Conservation (phyloP, 2,797 vertebrate species). For the Characodon lateralis region DNA sequence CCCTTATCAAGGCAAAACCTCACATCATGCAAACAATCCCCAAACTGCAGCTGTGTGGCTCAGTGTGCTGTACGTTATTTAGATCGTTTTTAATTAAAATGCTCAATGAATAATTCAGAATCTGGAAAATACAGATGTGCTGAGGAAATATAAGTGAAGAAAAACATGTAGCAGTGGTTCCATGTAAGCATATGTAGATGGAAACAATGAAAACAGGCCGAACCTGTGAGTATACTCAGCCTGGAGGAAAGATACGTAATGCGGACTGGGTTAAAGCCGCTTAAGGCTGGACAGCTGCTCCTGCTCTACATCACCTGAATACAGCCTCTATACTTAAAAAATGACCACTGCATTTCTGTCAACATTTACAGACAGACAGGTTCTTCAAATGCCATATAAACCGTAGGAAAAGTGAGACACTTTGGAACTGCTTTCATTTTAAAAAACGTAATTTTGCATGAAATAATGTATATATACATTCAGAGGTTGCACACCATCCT, state of each 20-base stretch:
- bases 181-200: background rate
- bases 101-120: background rate
- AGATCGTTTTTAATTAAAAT: background rate
- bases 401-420: background rate
- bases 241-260: slow-evolving; percentile 63
- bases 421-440: background rate
- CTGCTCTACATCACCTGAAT: slow-evolving; percentile 47
- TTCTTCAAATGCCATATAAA: background rate
- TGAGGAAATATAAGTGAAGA: background rate
- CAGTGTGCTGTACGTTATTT: background rate
- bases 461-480: no score
- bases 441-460: no score
- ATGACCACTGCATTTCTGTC: slow-evolving; percentile 4
- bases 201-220: slow-evolving; percentile 13
- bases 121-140: slow-evolving; percentile 4
- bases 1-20: background rate
- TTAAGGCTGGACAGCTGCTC: slow-evolving; percentile 66
- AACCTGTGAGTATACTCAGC: slow-evolving; percentile 30
- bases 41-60: slow-evolving; percentile 19
- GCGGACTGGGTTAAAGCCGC: slow-evolving; percentile 68
- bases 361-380: background rate
- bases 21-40: background rate
- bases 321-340: slow-evolving; percentile 26
- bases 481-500: background rate
- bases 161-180: background rate